Evolutionary conservation across 2,888 invertebrate genomes (phyloP).

Genomic region (Epistrophe eligans): DNA sequence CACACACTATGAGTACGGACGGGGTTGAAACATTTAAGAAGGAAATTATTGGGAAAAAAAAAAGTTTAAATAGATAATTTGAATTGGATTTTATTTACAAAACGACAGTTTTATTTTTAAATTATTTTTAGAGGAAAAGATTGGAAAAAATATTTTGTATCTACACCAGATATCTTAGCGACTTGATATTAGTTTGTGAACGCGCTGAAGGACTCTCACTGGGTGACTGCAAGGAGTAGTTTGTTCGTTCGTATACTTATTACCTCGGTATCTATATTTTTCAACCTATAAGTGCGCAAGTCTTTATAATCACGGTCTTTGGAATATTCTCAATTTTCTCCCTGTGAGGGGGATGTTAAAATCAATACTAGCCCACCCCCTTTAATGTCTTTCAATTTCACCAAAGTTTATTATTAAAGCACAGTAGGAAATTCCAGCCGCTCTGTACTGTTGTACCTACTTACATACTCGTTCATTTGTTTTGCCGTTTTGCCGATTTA

Average conservation of each 20-base stretch:
- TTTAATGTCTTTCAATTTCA: constrained; percentile 34
- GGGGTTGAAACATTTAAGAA: not conserved
- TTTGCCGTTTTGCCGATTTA: constrained; percentile 16
- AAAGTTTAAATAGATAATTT: not conserved
- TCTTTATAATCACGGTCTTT: constrained; percentile 13
- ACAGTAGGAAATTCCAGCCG: constrained; percentile 35
- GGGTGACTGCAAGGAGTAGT: constrained; percentile 64
- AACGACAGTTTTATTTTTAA: not conserved
- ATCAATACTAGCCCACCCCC: constrained; percentile 57
- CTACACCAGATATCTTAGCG: constrained; percentile 55
- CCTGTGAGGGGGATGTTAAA: constrained; percentile 47
- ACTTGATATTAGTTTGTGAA: constrained; percentile 13
- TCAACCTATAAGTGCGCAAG: constrained; percentile 52
- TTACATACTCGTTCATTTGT: not conserved
- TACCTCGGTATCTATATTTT: constrained; percentile 53
- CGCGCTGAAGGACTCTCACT: constrained; percentile 53
- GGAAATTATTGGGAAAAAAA: not conserved
- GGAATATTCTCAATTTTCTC: constrained; percentile 18
- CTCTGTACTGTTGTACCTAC: not conserved
- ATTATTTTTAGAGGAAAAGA: not conserved
- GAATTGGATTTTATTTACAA: not conserved
- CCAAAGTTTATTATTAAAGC: not conserved
- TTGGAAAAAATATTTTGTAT: constrained; percentile 28
- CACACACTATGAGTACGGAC: not conserved
- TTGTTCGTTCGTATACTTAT: constrained; percentile 48